Percentiles rank a stretch among this genome's conserved stretches.
These are phyloP conservation scores for Heteractis magnifica DNA, from an alignment of 92 coral and sea anemone genomes.

Conservation along the genomic window DNA sequence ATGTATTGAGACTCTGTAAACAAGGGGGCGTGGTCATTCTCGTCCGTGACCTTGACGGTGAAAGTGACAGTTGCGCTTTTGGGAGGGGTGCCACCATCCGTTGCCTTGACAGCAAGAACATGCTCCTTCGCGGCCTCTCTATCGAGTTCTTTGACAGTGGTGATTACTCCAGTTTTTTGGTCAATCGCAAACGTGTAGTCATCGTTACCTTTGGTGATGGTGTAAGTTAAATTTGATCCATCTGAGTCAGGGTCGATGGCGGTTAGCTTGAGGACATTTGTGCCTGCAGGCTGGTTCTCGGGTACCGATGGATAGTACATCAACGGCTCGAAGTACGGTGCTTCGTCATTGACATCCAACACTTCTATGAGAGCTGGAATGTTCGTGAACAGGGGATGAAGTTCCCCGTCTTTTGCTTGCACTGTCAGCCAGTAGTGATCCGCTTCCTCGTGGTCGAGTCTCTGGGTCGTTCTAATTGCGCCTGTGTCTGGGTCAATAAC, in stretches of 20 bases:
- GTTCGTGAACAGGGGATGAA: conserved; percentile 72
- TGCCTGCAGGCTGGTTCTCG: conserved; percentile 65
- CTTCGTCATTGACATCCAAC: conserved; percentile 69
- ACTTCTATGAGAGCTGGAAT: conserved; percentile 80
- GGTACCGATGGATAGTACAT: conserved; percentile 77
- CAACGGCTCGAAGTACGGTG: conserved; percentile 85
- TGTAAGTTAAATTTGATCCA: conserved; percentile 66
- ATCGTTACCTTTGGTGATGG: conserved; percentile 74
- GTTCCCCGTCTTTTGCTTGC: conserved; percentile 79
- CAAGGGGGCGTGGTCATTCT: conserved; percentile 78
- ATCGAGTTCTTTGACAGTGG: conserved; percentile 65
- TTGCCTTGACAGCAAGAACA: conserved; percentile 57
- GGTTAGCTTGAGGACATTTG: conserved; percentile 68
- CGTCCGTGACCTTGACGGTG: conserved; percentile 69
- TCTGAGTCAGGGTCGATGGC: conserved; percentile 78
- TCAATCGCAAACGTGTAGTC: conserved; percentile 68
- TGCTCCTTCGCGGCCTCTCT: conserved; percentile 54
- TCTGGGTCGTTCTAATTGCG: conserved; percentile 60
- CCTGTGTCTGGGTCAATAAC: conserved; percentile 71
- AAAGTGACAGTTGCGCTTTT: conserved; percentile 57
- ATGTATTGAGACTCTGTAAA: conserved; percentile 49
- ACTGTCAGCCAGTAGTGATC: conserved; percentile 92
- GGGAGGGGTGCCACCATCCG: conserved; percentile 68
- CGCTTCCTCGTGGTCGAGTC: conserved; percentile 66
- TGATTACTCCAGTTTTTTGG: conserved; percentile 67